Conservation (phyloP, 1,140 invertebrate genomes). For the Drosophila auraria region DNA sequence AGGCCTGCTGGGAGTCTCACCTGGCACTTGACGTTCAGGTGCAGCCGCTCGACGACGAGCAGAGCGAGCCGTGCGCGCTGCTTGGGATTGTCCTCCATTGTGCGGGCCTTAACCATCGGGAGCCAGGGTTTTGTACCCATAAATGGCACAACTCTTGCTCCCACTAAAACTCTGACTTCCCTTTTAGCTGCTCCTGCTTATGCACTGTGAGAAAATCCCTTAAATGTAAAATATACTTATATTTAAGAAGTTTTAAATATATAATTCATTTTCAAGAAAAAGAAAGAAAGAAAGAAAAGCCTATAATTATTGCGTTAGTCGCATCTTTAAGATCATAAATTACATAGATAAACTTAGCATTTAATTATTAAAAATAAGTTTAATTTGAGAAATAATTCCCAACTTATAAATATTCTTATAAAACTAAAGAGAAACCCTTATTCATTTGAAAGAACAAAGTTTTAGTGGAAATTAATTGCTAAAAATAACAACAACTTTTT, state of each 20-base stretch:
- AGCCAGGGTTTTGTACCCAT: constrained; percentile 57
- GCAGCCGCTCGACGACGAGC: constrained; percentile 66
- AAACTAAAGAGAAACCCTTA: no score
- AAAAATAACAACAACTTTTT: no score
- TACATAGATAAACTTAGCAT: no score
- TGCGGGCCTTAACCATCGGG: constrained; percentile 51
- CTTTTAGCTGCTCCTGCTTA: neutral
- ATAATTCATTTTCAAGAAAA: no score
- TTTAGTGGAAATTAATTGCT: neutral
- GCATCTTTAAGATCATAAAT: no score
- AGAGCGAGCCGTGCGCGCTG: constrained; percentile 62
- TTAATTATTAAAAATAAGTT: no score
- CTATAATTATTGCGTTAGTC: no score
- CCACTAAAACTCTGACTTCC: constrained; percentile 22
- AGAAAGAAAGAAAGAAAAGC: no score
- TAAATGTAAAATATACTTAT: no score
- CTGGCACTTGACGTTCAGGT: constrained; percentile 66
- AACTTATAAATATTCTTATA: neutral
- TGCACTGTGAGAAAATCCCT: neutral
- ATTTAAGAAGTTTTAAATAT: neutral
- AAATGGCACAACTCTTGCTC: constrained; percentile 28
- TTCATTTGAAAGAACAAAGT: neutral
- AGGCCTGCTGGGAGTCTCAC: constrained; percentile 55
- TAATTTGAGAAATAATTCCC: neutral
- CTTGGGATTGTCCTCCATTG: constrained; percentile 69